Evolutionary conservation across 92 coral and sea anemone genomes (phyloP).

Genomic region (Palythoa caribaeorum): DNA sequence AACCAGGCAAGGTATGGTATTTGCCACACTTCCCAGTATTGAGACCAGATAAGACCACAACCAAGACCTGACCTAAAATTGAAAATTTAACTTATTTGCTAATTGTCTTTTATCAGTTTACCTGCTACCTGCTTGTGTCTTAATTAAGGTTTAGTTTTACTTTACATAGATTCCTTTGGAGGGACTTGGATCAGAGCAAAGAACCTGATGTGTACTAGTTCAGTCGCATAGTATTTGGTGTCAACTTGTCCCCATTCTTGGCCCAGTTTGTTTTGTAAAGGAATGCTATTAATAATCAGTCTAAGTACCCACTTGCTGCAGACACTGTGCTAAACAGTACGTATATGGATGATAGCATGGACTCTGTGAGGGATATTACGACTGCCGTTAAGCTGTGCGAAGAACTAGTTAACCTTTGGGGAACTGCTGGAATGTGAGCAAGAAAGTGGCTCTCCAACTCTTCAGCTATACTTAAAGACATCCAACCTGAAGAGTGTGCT

Average conservation of each 20-base stretch:
- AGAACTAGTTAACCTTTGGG: neutral
- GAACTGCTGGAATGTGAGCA: conserved; percentile 59
- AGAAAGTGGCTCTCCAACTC: conserved; percentile 68
- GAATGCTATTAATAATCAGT: conserved; percentile 28
- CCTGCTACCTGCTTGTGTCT: no score
- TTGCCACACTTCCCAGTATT: conserved; percentile 76
- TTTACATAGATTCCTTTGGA: conserved; percentile 60
- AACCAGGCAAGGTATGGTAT: conserved; percentile 61
- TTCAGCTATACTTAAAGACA: conserved; percentile 46
- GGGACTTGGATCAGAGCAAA: conserved; percentile 53
- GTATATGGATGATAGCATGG: conserved; percentile 52
- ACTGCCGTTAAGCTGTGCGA: neutral
- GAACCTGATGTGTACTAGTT: conserved; percentile 72
- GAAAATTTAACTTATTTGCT: no score
- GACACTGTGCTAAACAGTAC: conserved; percentile 34
- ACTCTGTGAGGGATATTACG: conserved; percentile 1
- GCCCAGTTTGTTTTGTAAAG: neutral
- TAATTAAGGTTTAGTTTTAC: no score
- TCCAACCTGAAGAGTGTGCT: conserved; percentile 65
- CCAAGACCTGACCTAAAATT: conserved; percentile 79
- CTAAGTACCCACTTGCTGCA: conserved; percentile 40
- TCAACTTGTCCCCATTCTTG: conserved; percentile 58
- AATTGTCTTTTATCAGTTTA: no score
- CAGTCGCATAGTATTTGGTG: conserved; percentile 62
- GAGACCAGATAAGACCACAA: conserved; percentile 76